A percentile compares a stretch with the other conserved stretches of the same genome.
These are phyloP conservation scores for Rhineura floridana DNA, from an alignment of 2,113 vertebrate species.

Conservation along the genomic window DNA sequence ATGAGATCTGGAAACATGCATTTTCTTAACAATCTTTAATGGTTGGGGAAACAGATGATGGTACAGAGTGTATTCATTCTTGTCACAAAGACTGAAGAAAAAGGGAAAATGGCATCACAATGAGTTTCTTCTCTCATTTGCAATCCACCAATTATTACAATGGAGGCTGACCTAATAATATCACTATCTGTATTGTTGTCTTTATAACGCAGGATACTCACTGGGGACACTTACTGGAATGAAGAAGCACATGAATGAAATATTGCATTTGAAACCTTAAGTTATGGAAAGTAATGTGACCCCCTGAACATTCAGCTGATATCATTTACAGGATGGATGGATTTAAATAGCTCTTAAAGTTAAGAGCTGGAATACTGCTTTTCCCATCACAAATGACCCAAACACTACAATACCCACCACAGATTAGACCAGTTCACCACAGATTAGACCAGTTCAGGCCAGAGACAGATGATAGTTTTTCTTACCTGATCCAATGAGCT, in stretches of 20 bases:
- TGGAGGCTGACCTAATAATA: slow-evolving; percentile 20
- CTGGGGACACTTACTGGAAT: slow-evolving; percentile 29
- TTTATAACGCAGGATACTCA: slow-evolving; percentile 1
- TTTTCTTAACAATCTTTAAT: slow-evolving; percentile 17
- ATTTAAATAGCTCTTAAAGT: slow-evolving; percentile 20
- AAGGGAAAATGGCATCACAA: slow-evolving; percentile 20
- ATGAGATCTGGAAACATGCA: background rate
- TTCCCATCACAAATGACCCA: background rate
- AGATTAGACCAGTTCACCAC: background rate
- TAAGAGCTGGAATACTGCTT: slow-evolving; percentile 15
- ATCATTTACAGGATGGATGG: background rate
- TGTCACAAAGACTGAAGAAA: slow-evolving; percentile 28
- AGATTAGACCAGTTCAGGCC: slow-evolving; percentile 6
- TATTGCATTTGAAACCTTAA: slow-evolving; percentile 15
- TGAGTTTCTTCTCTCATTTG: background rate
- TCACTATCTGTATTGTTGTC: slow-evolving; percentile 3
- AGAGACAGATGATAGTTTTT: background rate
- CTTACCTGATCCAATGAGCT: background rate
- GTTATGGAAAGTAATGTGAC: slow-evolving; percentile 28
- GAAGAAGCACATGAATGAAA: slow-evolving; percentile 1
- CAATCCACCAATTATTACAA: slow-evolving; percentile 35
- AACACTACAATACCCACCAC: background rate
- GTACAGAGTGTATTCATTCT: background rate
- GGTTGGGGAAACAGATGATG: slow-evolving; percentile 12
- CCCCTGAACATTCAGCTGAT: slow-evolving; percentile 5